Evolutionary conservation across 1,140 invertebrate species (phyloP).

Genomic region (Pseudachorutes palmiensis): DNA sequence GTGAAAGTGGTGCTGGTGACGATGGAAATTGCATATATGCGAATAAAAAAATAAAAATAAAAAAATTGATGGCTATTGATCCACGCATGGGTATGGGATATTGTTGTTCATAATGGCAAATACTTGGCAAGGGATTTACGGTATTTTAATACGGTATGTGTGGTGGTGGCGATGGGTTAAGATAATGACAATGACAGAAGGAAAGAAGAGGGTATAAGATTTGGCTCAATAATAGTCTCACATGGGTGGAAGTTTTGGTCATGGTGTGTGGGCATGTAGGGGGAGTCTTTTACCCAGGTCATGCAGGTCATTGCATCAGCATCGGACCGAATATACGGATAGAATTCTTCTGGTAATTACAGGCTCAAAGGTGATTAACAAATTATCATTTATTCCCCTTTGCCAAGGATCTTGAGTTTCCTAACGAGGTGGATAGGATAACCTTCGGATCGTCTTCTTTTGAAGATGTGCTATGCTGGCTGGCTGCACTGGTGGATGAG

Average conservation of each 20-base stretch:
- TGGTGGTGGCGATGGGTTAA: neutral
- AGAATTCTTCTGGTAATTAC: conserved; percentile 7
- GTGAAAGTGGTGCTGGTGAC: neutral
- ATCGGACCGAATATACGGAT: neutral
- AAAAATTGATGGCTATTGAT: no score
- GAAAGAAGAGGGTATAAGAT: neutral
- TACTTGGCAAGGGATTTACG: no score
- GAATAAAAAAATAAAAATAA: no score
- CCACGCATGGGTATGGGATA: conserved; percentile 12
- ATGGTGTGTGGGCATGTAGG: conserved; percentile 21
- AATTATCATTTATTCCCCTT: neutral
- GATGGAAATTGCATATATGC: no score
- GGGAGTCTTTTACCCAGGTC: neutral
- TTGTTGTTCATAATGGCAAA: neutral
- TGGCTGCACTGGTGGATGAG: no score
- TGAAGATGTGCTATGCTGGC: no score
- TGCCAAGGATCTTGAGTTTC: no score
- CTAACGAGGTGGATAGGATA: no score
- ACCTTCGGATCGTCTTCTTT: no score
- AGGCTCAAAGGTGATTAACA: neutral
- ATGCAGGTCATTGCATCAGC: conserved; percentile 1
- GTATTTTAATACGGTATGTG: no score
- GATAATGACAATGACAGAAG: neutral
- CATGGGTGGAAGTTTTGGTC: conserved; percentile 16
- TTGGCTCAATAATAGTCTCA: neutral